These are phyloP conservation scores for Saguinus midas DNA, from an alignment of 2,113 vertebrate genomes.

Conservation along the genomic window DNA sequence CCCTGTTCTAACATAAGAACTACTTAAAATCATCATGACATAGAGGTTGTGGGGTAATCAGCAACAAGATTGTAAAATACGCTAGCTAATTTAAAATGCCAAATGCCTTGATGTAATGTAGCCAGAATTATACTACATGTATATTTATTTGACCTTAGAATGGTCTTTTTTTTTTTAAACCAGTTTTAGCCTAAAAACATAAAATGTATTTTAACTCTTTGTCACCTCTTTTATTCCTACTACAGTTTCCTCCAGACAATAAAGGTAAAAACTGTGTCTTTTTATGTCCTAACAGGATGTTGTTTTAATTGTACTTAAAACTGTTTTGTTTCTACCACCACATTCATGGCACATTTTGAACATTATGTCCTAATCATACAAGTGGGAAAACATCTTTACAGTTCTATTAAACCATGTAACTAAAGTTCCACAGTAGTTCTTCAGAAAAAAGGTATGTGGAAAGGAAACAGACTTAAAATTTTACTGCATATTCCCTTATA, in stretches of 20 bases:
- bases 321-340: slow-evolving; percentile 69
- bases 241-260: slow-evolving; percentile 4
- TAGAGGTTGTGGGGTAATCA: neutral
- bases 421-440: slow-evolving; percentile 44
- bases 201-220: neutral
- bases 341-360: slow-evolving; percentile 18
- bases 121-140: neutral
- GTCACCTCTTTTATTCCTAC: slow-evolving; percentile 42
- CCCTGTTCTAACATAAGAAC: neutral
- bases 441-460: slow-evolving; percentile 46
- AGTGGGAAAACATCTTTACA: slow-evolving; percentile 71
- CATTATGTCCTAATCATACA: slow-evolving; percentile 29
- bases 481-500: neutral
- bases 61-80: neutral
- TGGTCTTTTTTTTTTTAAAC: no score
- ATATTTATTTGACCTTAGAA: neutral
- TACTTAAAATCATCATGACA: neutral
- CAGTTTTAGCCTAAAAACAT: neutral
- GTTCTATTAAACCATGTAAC: slow-evolving; percentile 61
- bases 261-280: slow-evolving; percentile 40
- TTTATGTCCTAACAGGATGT: slow-evolving; percentile 44
- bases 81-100: neutral
- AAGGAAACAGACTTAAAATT: slow-evolving; percentile 64
- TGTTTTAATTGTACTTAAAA: slow-evolving; percentile 48
- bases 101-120: neutral